Conservation (phyloP, 2,888 invertebrate species). For the Heliconius aoede region DNA sequence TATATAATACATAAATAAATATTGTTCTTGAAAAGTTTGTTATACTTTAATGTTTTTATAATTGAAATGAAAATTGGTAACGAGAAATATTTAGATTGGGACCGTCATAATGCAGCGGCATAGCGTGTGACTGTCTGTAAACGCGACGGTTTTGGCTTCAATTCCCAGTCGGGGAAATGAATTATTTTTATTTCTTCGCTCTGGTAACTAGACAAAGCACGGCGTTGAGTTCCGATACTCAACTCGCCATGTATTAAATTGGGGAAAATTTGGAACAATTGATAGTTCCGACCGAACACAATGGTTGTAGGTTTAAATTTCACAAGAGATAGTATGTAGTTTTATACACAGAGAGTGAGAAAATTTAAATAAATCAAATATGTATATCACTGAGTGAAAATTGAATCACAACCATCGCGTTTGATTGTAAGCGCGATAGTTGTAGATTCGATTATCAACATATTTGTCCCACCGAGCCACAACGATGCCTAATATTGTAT, state of each 20-base stretch:
- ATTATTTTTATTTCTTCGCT: background rate
- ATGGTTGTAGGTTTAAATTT: no score
- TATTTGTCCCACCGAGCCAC: no score
- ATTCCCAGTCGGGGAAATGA: background rate
- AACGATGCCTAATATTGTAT: background rate
- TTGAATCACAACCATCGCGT: background rate
- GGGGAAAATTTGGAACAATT: background rate
- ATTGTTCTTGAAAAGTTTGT: background rate
- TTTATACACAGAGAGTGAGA: no score
- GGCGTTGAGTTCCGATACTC: background rate
- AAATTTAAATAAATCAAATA: no score
- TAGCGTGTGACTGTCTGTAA: background rate
- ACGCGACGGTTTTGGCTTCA: background rate
- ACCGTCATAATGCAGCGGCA: background rate
- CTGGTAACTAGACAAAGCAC: background rate
- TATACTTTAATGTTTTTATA: constrained; percentile 5
- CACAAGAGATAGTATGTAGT: no score
- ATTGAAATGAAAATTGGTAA: background rate
- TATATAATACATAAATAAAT: background rate
- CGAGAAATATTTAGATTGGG: background rate
- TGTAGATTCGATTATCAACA: no score
- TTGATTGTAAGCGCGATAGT: background rate
- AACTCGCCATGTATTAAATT: background rate
- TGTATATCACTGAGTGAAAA: no score
- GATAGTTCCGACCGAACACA: no score